These are phyloP conservation scores for Tenebrosternarchus preto DNA, from an alignment of 2,113 vertebrate genomes.

Conservation along the genomic window DNA sequence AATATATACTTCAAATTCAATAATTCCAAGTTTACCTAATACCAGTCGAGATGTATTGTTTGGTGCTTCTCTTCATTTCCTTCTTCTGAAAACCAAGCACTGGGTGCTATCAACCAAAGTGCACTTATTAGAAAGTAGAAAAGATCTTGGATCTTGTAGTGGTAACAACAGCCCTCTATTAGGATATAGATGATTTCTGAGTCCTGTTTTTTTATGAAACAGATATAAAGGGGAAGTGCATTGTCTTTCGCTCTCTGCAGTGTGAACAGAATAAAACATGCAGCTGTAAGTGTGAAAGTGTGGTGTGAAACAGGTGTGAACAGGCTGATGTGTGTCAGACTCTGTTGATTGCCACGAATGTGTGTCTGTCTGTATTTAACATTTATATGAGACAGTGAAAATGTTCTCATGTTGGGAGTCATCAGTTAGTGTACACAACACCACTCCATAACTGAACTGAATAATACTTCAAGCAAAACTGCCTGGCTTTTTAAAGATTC, in stretches of 20 bases:
- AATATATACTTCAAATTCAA: neutral
- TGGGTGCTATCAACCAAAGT: conserved; percentile 42
- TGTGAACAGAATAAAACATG: conserved; percentile 4
- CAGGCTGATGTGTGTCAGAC: conserved; percentile 6
- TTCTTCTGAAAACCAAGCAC: conserved; percentile 1
- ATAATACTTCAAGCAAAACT: neutral
- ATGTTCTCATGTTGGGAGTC: neutral
- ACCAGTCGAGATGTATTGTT: too few relatives aligned
- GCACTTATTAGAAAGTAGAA: conserved; percentile 60
- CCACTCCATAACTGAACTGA: neutral
- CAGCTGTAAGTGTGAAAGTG: conserved; percentile 6
- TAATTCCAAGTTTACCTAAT: neutral
- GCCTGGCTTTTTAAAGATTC: neutral
- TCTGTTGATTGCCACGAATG: conserved; percentile 5
- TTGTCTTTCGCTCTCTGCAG: neutral
- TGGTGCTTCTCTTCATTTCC: too few relatives aligned
- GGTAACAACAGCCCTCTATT: conserved; percentile 4
- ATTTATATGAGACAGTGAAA: too few relatives aligned
- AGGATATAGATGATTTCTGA: neutral
- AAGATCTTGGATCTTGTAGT: conserved; percentile 7
- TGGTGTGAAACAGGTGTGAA: conserved; percentile 9
- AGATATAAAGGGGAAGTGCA: neutral
- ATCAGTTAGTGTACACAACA: neutral
- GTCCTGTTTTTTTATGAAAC: neutral
- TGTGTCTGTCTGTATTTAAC: too few relatives aligned